Evolutionary conservation across 2,797 vertebrate species (phyloP).

Genomic region (Triplophysa yarkandensis): DNA sequence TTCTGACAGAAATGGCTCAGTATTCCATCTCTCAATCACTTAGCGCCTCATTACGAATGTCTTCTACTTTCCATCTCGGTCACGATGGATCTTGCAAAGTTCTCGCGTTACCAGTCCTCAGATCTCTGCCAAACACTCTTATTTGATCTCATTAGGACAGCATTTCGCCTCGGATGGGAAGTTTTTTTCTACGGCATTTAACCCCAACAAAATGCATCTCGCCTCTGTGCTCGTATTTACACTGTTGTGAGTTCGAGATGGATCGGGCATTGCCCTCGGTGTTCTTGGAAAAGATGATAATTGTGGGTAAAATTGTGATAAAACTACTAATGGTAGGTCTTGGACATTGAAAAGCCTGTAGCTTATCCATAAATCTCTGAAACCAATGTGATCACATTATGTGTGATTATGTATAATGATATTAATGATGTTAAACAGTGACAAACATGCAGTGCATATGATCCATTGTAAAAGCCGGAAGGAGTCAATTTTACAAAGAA

Average conservation of each 20-base stretch:
- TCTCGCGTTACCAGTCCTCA: slow-evolving; percentile 45
- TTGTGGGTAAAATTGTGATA: slow-evolving; percentile 4
- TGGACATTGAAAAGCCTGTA: slow-evolving; percentile 44
- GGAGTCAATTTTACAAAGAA: slow-evolving; percentile 10
- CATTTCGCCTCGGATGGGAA: slow-evolving; percentile 25
- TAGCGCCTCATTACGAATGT: slow-evolving; percentile 36
- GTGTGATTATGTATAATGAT: slow-evolving; percentile 52
- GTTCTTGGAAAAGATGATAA: slow-evolving; percentile 39
- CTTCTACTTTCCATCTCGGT: slow-evolving; percentile 33
- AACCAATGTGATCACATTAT: slow-evolving; percentile 49
- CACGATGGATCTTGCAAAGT: slow-evolving; percentile 38
- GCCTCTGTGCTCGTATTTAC: background rate
- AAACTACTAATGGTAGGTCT: slow-evolving; percentile 49
- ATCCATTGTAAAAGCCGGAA: slow-evolving; percentile 26
- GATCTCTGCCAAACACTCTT: slow-evolving; percentile 42
- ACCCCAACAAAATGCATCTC: slow-evolving; percentile 33
- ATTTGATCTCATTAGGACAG: slow-evolving; percentile 47
- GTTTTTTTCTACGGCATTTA: slow-evolving; percentile 23
- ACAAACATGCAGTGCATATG: slow-evolving; percentile 29
- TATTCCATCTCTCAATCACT: slow-evolving; percentile 52
- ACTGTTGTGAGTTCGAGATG: background rate
- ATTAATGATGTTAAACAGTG: slow-evolving; percentile 53
- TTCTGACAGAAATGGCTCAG: slow-evolving; percentile 67
- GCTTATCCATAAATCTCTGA: slow-evolving; percentile 52
- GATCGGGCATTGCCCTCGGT: slow-evolving; percentile 20